Evolutionary conservation across 2,888 invertebrate species (phyloP).

Genomic region (Thysanoteuthis rhombus): DNA sequence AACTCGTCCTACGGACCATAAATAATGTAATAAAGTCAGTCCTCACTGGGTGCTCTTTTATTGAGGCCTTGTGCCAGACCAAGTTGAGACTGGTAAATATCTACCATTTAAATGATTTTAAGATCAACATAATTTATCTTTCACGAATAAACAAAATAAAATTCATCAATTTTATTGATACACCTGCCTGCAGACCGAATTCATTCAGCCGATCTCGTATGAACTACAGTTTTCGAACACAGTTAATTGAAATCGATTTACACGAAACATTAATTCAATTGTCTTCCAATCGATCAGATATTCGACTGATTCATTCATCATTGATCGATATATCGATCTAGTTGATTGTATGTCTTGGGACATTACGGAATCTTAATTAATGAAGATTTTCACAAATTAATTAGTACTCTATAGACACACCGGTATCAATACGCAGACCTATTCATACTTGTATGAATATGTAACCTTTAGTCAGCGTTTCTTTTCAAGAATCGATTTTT

Average conservation of each 20-base stretch:
- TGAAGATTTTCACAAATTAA: background rate
- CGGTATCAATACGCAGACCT: too few relatives aligned
- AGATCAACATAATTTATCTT: background rate
- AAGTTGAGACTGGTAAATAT: too few relatives aligned
- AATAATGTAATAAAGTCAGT: too few relatives aligned
- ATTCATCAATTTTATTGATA: background rate
- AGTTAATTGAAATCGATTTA: background rate
- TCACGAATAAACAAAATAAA: background rate
- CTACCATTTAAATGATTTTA: too few relatives aligned
- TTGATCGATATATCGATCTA: background rate
- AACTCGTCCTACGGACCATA: too few relatives aligned
- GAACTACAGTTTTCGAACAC: background rate
- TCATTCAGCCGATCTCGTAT: background rate
- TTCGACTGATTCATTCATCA: background rate
- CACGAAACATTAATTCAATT: background rate
- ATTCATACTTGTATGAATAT: too few relatives aligned
- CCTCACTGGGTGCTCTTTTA: too few relatives aligned
- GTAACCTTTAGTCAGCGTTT: too few relatives aligned
- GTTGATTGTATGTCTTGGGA: background rate
- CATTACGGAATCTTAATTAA: background rate
- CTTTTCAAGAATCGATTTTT: too few relatives aligned
- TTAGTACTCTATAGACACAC: too few relatives aligned
- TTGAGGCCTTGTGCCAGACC: too few relatives aligned
- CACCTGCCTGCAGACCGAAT: background rate
- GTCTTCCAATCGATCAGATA: background rate